Conservation (phyloP, 2,113 vertebrate species). For the Gorsachius goisagi region DNA sequence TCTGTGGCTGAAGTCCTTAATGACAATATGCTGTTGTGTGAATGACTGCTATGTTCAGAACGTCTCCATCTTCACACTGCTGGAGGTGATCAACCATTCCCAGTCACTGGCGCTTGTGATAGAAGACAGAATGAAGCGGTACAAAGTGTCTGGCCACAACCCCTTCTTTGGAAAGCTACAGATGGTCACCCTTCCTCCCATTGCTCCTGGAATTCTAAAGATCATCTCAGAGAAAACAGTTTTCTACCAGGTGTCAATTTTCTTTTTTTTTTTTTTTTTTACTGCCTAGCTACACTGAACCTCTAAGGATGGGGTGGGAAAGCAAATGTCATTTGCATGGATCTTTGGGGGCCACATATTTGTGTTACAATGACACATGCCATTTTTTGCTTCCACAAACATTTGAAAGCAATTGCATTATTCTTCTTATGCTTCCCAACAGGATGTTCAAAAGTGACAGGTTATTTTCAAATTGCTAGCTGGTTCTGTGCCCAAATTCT, state of each 20-base stretch:
- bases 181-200: slow-evolving; percentile 93
- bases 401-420: neutral
- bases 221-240: slow-evolving; percentile 87
- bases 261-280: neutral
- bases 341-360: neutral
- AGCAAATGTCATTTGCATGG: neutral
- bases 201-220: slow-evolving; percentile 81
- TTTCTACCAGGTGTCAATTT: slow-evolving; percentile 87
- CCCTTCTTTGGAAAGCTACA: slow-evolving; percentile 88
- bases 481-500: neutral
- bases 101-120: slow-evolving; percentile 93
- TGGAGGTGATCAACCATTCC: slow-evolving; percentile 93
- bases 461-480: neutral
- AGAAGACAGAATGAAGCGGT: slow-evolving; percentile 89
- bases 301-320: neutral
- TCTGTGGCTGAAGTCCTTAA: slow-evolving; percentile 88
- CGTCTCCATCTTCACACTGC: slow-evolving; percentile 87
- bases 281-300: neutral
- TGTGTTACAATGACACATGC: neutral
- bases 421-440: neutral
- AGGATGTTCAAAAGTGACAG: neutral
- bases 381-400: neutral
- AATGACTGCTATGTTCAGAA: slow-evolving; percentile 88
- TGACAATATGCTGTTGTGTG: slow-evolving; percentile 91
- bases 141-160: slow-evolving; percentile 80